phyloP scores from a whole-genome alignment of 2,113 vertebrate species.

The Lepisosteus oculatus region DNA sequence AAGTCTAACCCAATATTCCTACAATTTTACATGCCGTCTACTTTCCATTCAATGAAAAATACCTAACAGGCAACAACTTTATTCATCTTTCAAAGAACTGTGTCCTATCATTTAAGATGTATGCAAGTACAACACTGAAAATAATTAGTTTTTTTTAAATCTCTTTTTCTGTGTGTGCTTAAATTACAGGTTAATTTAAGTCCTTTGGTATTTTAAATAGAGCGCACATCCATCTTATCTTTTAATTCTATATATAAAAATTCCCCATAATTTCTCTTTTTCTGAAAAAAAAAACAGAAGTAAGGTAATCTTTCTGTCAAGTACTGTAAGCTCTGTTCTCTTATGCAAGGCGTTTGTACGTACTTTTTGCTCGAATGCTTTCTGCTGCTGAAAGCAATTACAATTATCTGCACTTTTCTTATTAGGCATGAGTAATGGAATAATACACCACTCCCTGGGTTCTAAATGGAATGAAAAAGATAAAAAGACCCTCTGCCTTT shows the following conservation, averaged over 20 bases:
- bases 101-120: conserved; percentile 1
- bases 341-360: conserved; percentile 21
- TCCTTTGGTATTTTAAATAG: conserved; percentile 25
- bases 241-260: conserved; percentile 23
- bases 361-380: conserved; percentile 19
- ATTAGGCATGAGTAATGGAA: conserved; percentile 18
- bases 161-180: conserved; percentile 11
- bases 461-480: background rate
- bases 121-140: conserved; percentile 3
- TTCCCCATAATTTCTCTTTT: conserved; percentile 19
- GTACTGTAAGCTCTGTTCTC: conserved; percentile 19
- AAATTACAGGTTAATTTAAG: conserved; percentile 15
- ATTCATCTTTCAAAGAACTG: background rate
- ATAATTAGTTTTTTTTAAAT: conserved; percentile 16
- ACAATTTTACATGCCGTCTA: too few species aligned
- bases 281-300: conserved; percentile 14
- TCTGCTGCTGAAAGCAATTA: conserved; percentile 25
- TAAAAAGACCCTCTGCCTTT: conserved; percentile 5
- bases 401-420: conserved; percentile 24
- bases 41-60: conserved; percentile 4
- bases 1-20: too few species aligned
- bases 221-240: conserved; percentile 14
- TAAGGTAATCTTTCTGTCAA: conserved; percentile 22
- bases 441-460: conserved; percentile 17
- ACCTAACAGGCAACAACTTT: conserved; percentile 6